Evolutionary conservation across 2,888 invertebrate species (phyloP), one percentile per base, ranked within the genome.

Genomic region (Caprella mutica): DNA sequence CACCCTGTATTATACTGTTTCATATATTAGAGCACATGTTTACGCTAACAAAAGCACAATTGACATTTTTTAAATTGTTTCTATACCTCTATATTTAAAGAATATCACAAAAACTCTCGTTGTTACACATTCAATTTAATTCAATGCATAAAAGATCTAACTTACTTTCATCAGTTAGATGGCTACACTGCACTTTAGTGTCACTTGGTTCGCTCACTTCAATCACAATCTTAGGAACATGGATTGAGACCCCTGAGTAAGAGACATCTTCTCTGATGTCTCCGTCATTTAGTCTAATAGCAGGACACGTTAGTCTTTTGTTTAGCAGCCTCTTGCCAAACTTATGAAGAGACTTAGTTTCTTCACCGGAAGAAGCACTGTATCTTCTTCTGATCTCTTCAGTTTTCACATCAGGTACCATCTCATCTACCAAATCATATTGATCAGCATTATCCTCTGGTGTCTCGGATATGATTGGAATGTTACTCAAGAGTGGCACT

Each of bases 401-500:
- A n/a, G n/a, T n/a, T n/a, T n/a, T n/a, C n/a, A n/a, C n/a, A n/a
- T n/a, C n/a, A n/a, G n/a, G n/a, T n/a, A n/a, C n/a, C n/a, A n/a
- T n/a, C n/a, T n/a, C n/a, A n/a, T n/a, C n/a, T n/a, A n/a, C n/a
- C n/a, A n/a, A n/a, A n/a, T n/a, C n/a, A n/a, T n/a, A n/a, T n/a
- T n/a, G n/a, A n/a, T n/a, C n/a, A 14, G 19, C 29, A 30, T 48
- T 30, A 19, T 48, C 48, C 30, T 48, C 48, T 17, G 30, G 29
- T 6, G 30, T 48, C 30, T 48, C 48, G 21, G 29, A 48, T 5
- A 48, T 48, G 27, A 48, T 48, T 19, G 48, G 48, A 30, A 48
- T 48, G 30, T 48, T 48, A 5, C 48, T 19, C 5, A 48, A 14
- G 9, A 48, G 48, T 30, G 48, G 48, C 17, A 48, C 48, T 29